Base-by-base conservation (phyloP, 1,140 invertebrate genomes). In the Triops cancriformis region DNA sequence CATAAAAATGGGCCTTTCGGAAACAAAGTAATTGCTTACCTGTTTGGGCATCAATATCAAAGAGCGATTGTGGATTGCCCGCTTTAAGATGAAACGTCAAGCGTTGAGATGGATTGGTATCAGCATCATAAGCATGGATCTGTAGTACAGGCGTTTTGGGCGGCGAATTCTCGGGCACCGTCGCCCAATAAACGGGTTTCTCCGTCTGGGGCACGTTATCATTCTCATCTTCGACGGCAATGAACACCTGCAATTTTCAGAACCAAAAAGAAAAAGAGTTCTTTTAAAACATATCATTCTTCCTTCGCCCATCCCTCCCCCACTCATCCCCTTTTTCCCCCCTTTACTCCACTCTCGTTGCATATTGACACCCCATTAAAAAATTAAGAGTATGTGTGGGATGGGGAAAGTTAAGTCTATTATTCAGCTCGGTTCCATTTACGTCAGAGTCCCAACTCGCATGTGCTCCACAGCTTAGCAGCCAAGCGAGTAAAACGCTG, bases 191-290 rank as follows among this genome's bases (percentile, higher is more conserved):
- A 64, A 94, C 91, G 1, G 96, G 93, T 77, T 90, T 88, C 76
- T 89, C 88, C 41, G 95, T 95, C 84, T 96, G 86, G 26, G 97
- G 96, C 26, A 91, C 90, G 86, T 97, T 95, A 86, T 99, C 96
- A 85, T 98, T 98, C 82, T 93, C 92, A 85, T 98, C 94, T 72
- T 90, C 84, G 73, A 98, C 91, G 82, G 92, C 88, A 42, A 98
- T 89, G 84, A 92, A 97, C n/a, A 98, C 91, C 92, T 94, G 85
- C 28, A 73, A 37, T 37, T 37, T 37, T 37, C 31, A 2, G 7
- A 76, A 77, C 86, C 84, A 23, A 85, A 80, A 31, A 77, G 23
- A 43, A 5, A 77, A 18, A 12, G 18, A 27, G 5, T 3, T 0
- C 9, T 74, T 5, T 12, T 37, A 14, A 12, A n/a, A 64, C 14